Evolutionary conservation across 2,797 vertebrate species (phyloP), one percentile per base, ranked within the genome.

Genomic region (Micropoecilia bifurca): DNA sequence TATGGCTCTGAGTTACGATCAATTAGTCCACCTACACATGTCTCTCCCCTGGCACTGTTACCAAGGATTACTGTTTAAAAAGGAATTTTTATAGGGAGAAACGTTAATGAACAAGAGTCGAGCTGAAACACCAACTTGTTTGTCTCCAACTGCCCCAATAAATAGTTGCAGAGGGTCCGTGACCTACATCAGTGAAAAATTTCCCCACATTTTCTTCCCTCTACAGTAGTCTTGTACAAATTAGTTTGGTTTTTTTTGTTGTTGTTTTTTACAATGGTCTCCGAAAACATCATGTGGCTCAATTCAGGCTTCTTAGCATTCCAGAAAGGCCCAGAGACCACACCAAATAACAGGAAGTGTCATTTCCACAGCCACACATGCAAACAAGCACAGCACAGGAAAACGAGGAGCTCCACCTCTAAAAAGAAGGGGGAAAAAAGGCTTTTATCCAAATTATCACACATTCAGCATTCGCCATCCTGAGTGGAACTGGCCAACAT

Each of bases 271-370:
- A 22, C 80, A 78, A 81, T 1, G 9, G 30, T 74, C 13, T 30
- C 59, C 6, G 63, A 43, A 76, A 83, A 71, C 50, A 76, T 68
- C 22, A 80, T 79, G 1, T 3, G 48, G n/a, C 71, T 59, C 50
- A 77, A 81, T 61, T 75, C n/a, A 9, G 75, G 33, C 85, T 80
- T 83, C 66, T 82, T 78, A 84, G 84, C 85, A 91, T 88, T 91
- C 89, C 85, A 77, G 33, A 9, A 50, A 83, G 74, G 63, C 71
- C 46, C 83, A 83, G 7, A 28, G 68, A 73, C 84, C 77, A 80
- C 55, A 78, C 20, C 81, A 87, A 84, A 88, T 79, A 92, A 87
- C 88, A 92, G 89, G 93, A 94, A 92, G 87, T 88, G 78, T 84
- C 45, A 81, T 88, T 91, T 89, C 73, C 89, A 77, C 79, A 74